These are phyloP conservation scores for Bursaphelenchus mucronatus DNA, from an alignment of 1,140 invertebrate genomes.

Conservation along the genomic window DNA sequence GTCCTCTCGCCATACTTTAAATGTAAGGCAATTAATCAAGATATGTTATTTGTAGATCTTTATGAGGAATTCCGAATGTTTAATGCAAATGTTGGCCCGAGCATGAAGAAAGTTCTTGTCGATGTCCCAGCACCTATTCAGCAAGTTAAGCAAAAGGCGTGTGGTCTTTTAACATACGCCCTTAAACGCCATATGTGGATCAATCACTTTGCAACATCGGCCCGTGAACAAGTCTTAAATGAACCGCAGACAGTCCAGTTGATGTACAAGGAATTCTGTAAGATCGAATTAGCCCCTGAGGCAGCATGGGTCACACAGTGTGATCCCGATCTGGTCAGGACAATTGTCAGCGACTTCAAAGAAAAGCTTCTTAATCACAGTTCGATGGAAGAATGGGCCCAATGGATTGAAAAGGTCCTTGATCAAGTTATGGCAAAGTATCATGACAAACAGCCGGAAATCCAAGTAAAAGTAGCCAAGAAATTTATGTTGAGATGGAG, in stretches of 20 bases:
- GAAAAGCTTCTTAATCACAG: slow-evolving; percentile 79
- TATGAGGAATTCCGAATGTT: slow-evolving; percentile 80
- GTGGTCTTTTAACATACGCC: slow-evolving; percentile 87
- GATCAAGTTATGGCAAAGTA: slow-evolving; percentile 73
- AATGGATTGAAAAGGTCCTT: slow-evolving; percentile 87
- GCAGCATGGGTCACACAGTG: slow-evolving; percentile 77
- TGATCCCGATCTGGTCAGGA: slow-evolving; percentile 68
- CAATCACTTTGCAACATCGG: slow-evolving; percentile 95
- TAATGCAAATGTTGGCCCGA: slow-evolving; percentile 81
- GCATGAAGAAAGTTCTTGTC: slow-evolving; percentile 78
- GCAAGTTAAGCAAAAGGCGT: slow-evolving; percentile 73
- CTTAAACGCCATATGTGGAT: slow-evolving; percentile 89
- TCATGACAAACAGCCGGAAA: slow-evolving; percentile 65
- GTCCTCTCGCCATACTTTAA: slow-evolving; percentile 64
- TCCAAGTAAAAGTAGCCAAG: slow-evolving; percentile 62
- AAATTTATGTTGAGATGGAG: slow-evolving; percentile 97
- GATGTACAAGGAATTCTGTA: slow-evolving; percentile 91
- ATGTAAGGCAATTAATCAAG: slow-evolving; percentile 11
- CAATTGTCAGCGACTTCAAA: slow-evolving; percentile 40
- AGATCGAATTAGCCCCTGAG: slow-evolving; percentile 76
- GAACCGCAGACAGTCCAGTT: slow-evolving; percentile 83
- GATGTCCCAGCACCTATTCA: slow-evolving; percentile 79
- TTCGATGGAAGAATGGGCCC: slow-evolving; percentile 90
- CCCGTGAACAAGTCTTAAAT: slow-evolving; percentile 89
- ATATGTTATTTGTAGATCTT: slow-evolving; percentile 25